These are phyloP conservation scores for Geodia barretti DNA, from an alignment of 37 sponge, comb jelly and placozoan species.

Conservation along the genomic window DNA sequence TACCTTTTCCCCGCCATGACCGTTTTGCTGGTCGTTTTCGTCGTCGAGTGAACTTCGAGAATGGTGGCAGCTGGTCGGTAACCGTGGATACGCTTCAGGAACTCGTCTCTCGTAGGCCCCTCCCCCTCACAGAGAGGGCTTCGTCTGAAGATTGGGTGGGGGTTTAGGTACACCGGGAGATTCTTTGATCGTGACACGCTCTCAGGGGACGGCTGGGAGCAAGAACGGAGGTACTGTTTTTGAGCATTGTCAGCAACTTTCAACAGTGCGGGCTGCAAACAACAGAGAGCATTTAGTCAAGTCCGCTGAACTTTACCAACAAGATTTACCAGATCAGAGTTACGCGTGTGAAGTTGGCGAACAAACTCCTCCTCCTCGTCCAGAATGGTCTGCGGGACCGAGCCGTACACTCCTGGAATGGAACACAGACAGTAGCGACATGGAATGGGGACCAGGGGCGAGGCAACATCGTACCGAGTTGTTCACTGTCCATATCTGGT, in stretches of 20 bases:
- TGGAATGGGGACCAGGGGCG: neutral
- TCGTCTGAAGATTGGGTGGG: constrained; percentile 71
- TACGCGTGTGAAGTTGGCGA: constrained; percentile 11
- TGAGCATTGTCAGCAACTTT: constrained; percentile 73
- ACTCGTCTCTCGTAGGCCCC: neutral
- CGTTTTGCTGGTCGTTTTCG: constrained; percentile 45
- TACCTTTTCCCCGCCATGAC: constrained; percentile 74
- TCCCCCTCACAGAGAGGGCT: neutral
- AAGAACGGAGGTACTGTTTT: constrained; percentile 82
- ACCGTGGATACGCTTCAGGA: constrained; percentile 1
- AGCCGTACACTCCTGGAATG: constrained; percentile 63
- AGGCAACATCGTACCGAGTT: neutral
- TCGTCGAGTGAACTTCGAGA: constrained; percentile 62
- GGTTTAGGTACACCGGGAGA: constrained; percentile 31
- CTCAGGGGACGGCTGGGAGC: constrained; percentile 69
- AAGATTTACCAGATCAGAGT: constrained; percentile 46
- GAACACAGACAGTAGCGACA: neutral
- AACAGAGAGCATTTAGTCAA: neutral
- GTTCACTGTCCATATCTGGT: neutral
- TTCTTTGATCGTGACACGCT: constrained; percentile 78
- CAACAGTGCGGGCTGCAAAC: constrained; percentile 30
- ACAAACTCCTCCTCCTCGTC: constrained; percentile 67
- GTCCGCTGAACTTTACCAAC: neutral
- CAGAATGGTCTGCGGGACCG: constrained; percentile 58
- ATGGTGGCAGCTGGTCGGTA: constrained; percentile 44